Conservation (phyloP, 2,113 vertebrate genomes). For the Bothrops jararaca region DNA sequence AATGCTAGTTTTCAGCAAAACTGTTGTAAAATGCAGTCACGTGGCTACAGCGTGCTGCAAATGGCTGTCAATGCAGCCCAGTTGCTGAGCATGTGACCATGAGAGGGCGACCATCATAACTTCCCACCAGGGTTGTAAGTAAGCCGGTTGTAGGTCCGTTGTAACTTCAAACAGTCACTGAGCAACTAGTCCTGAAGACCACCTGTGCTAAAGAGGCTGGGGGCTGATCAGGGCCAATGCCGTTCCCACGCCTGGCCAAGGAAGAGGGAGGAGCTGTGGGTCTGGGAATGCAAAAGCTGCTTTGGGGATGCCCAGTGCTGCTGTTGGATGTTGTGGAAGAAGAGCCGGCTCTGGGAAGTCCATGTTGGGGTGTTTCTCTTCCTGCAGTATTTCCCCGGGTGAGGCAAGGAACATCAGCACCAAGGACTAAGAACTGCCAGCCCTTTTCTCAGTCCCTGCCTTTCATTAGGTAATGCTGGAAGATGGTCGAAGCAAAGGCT, state of each 20-base stretch:
- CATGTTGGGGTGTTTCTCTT: neutral
- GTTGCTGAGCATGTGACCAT: neutral
- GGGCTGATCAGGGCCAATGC: neutral
- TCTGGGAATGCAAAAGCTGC: neutral
- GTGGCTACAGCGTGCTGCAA: neutral
- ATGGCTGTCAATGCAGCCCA: neutral
- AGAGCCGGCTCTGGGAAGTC: neutral
- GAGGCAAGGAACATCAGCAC: neutral
- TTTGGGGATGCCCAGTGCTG: neutral
- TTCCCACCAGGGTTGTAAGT: neutral
- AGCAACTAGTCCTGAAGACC: neutral
- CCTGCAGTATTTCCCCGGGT: neutral
- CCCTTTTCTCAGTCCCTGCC: neutral
- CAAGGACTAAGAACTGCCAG: neutral
- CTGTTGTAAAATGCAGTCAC: neutral
- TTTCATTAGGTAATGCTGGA: slow-evolving; percentile 91
- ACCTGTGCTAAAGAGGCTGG: neutral
- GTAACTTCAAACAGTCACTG: neutral
- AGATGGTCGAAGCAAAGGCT: slow-evolving; percentile 96
- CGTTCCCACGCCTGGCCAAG: neutral
- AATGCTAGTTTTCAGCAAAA: neutral
- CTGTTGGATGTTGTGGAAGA: neutral
- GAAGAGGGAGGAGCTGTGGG: neutral
- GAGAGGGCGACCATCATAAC: neutral
- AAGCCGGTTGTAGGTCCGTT: neutral